Evolutionary conservation across 2,888 invertebrate species (phyloP).

Genomic region (Mythimna albipuncta): DNA sequence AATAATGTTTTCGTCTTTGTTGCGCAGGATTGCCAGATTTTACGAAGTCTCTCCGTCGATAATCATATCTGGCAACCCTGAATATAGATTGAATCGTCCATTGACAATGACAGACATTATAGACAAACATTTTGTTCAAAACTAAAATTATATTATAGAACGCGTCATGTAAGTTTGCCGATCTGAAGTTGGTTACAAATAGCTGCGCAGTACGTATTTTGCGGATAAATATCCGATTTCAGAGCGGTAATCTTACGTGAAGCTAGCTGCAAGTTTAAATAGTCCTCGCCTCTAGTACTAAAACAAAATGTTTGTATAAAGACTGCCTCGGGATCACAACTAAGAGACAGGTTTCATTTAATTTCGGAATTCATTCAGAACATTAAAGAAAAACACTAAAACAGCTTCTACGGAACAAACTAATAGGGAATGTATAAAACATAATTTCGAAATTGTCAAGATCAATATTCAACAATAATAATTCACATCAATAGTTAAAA

Average conservation of each 20-base stretch:
- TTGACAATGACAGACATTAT: neutral
- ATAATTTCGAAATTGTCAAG: neutral
- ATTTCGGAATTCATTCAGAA: no score
- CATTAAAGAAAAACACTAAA: constrained; percentile 2
- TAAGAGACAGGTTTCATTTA: neutral
- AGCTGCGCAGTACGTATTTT: neutral
- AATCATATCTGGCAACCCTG: neutral
- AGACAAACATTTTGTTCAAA: neutral
- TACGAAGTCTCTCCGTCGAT: neutral
- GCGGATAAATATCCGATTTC: neutral
- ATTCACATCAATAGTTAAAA: neutral
- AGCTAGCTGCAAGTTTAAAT: neutral
- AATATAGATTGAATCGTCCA: neutral
- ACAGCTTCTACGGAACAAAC: neutral
- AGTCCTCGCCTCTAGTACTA: no score
- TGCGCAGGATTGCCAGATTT: constrained; percentile 15
- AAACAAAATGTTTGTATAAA: constrained; percentile 2
- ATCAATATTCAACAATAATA: neutral
- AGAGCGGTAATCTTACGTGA: neutral
- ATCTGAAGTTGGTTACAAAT: neutral
- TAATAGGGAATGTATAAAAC: neutral
- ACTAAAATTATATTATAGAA: neutral
- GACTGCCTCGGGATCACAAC: constrained; percentile 2
- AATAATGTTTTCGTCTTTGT: constrained; percentile 28
- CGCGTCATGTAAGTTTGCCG: neutral